Conservation (phyloP, 2,888 invertebrate species). For the Acleris sparsana region DNA sequence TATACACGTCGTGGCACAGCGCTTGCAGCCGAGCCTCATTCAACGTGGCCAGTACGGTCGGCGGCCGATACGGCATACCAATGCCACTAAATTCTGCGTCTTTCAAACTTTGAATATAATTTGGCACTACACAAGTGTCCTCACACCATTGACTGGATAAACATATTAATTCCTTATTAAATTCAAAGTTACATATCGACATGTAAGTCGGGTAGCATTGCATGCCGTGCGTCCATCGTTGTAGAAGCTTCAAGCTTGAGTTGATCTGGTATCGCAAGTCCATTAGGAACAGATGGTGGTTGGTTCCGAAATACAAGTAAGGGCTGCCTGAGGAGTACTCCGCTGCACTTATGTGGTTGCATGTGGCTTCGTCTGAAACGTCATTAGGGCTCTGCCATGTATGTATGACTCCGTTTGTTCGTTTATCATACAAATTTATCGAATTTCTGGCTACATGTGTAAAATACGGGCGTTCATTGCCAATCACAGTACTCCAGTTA, state of each 20-base stretch:
- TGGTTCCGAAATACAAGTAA: conserved; percentile 63
- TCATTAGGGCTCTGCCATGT: conserved; percentile 55
- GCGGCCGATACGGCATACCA: conserved; percentile 67
- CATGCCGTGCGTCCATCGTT: conserved; percentile 84
- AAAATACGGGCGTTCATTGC: conserved; percentile 60
- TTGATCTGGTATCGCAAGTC: conserved; percentile 60
- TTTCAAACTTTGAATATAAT: conserved; percentile 55
- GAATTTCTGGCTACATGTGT: conserved; percentile 58
- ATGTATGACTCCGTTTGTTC: conserved; percentile 55
- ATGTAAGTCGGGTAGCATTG: conserved; percentile 76
- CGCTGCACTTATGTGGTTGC: conserved; percentile 63
- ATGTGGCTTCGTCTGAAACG: conserved; percentile 58
- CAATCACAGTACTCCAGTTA: conserved; percentile 72
- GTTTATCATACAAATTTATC: conserved; percentile 71
- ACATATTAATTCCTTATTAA: conserved; percentile 64
- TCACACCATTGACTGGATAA: conserved; percentile 74
- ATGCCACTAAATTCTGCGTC: conserved; percentile 52
- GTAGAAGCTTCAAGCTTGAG: conserved; percentile 58
- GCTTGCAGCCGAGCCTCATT: conserved; percentile 58
- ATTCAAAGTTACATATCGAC: conserved; percentile 60
- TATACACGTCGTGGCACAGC: conserved; percentile 61
- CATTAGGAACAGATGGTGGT: conserved; percentile 68
- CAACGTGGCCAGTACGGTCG: conserved; percentile 60
- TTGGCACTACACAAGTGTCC: conserved; percentile 69
- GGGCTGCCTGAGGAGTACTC: conserved; percentile 57